A percentile compares a stretch with the other conserved stretches of the same genome.
These are phyloP conservation scores for Gibbula magus DNA, from an alignment of 2,888 invertebrate genomes.

Conservation along the genomic window DNA sequence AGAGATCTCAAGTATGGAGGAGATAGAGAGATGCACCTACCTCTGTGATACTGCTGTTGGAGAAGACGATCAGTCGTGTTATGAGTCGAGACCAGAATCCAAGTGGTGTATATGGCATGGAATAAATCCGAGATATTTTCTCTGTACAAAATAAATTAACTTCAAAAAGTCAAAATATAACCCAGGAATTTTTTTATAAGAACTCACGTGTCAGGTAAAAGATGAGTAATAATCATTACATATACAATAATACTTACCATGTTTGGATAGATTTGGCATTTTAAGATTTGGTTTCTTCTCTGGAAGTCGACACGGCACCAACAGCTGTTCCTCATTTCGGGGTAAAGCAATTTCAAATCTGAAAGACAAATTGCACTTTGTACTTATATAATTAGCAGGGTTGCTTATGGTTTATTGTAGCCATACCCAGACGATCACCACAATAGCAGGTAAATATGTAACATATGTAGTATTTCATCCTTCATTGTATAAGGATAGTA, in stretches of 20 bases:
- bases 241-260: constrained; percentile 23
- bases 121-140: constrained; percentile 61
- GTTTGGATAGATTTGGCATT: constrained; percentile 35
- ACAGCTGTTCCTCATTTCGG: constrained; percentile 65
- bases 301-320: constrained; percentile 69
- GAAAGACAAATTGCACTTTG: not conserved
- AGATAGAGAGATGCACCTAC: constrained; percentile 36
- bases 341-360: constrained; percentile 73
- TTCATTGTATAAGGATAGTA: too few relatives aligned
- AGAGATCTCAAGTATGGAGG: too few relatives aligned
- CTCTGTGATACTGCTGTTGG: constrained; percentile 54
- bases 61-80: constrained; percentile 62
- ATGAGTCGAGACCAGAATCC: constrained; percentile 72
- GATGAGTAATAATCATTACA: not conserved
- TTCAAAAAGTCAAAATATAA: too few relatives aligned
- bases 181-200: too few relatives aligned
- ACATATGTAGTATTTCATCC: too few relatives aligned
- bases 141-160: too few relatives aligned
- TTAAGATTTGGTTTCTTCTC: constrained; percentile 50
- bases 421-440: too few relatives aligned
- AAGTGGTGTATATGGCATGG: constrained; percentile 67
- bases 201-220: too few relatives aligned
- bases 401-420: too few relatives aligned
- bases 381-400: not conserved
- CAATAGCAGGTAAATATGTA: too few relatives aligned